Evolutionary conservation across 2,113 vertebrate genomes (phyloP), one percentile per base, ranked within the genome.

Genomic region (Penelope pileata): DNA sequence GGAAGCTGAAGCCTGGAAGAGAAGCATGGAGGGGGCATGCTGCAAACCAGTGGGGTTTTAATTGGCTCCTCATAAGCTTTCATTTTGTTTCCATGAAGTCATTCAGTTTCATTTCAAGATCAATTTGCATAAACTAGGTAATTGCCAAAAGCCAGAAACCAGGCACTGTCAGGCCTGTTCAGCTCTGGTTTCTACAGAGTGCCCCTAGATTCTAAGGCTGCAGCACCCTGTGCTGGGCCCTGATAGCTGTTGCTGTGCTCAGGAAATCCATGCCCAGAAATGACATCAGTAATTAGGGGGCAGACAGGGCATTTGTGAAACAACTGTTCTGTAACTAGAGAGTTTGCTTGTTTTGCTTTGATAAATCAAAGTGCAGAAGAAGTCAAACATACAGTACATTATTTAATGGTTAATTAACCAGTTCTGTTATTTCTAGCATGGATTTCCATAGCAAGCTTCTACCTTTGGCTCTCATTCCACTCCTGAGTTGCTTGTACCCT

Each of bases 231-330:
- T 22, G 70, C 36, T 54, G 59, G 51, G 59, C 47, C 26, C 29
- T 6, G 21, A 4, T 3, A 19, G 54, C 63, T 34, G 38, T 17
- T 12, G 4, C 38, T 2, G 0, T 14, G 50, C 56, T 11, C 9
- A 2, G 72, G 72, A 51, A 16, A 42, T 19, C 54, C 14, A 0
- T n/a, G 66, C 50, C 67, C 9, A 36, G 59, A 38, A 36, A 38
- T 11, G 59, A 38, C 45, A 8, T 54, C 6, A 21, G 43, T 21
- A 3, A 43, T 22, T 42, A 7, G 38, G 18, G 5, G 3, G 30
- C 11, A 21, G 50, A 3, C 43, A 24, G 43, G 32, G 6, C 10
- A 19, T 32, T 17, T 53, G 73, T 88, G 34, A 16, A 58, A 66
- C 36, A 68, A 24, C 36, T 16, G 0, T 4, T 36, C 38, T 10